Evolutionary conservation across 2,113 vertebrate species (phyloP), one percentile per base, ranked within the genome.

Genomic region (Nettapus auritus): DNA sequence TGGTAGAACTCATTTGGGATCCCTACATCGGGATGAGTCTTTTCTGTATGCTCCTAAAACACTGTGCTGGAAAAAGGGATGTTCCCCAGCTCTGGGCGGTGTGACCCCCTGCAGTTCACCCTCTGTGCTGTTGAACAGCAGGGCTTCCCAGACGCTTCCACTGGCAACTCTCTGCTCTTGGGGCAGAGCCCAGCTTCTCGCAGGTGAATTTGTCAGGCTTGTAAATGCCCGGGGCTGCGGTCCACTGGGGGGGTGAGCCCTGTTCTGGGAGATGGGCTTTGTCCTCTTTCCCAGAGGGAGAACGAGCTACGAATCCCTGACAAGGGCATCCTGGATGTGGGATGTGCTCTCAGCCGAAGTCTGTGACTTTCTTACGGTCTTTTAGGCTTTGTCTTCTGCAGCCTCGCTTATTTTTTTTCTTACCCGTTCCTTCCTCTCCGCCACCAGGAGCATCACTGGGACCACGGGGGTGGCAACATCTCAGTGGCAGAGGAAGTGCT

Each of bases 21-120:
- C 64, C 60, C 55, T n/a, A 2, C 44, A 23, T 57, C 11, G 60
- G 36, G 34, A n/a, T 68, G 33, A 48, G 40, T 69, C 33, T 77
- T 75, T 10, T 67, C 33, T 0, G 1, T 28, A 7, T 28, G 50
- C 36, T 38, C 74, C 38, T 62, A n/a, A 75, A 90, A 20, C 86
- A 11, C 0, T 0, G 38, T 74, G 23, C 40, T 70, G 59, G 59
- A 83, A 31, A 0, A 31, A 0, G 0, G 36, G 50, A 0, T 31
- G 46, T 90, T 88, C 80, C 59, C 68, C 33, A 82, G 36, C 71
- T 74, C 56, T 68, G 48, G 1, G 6, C 67, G 20, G 7, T 57
- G 48, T 77, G 88, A 92, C 86, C 80, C 71, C 82, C 68, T 80
- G 80, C 53, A 80, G 44, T 62, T 94, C 33, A 66, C 73, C 20